Evolutionary conservation across 2,888 invertebrate species (phyloP).

Genomic region (Drosophila emarginata): DNA sequence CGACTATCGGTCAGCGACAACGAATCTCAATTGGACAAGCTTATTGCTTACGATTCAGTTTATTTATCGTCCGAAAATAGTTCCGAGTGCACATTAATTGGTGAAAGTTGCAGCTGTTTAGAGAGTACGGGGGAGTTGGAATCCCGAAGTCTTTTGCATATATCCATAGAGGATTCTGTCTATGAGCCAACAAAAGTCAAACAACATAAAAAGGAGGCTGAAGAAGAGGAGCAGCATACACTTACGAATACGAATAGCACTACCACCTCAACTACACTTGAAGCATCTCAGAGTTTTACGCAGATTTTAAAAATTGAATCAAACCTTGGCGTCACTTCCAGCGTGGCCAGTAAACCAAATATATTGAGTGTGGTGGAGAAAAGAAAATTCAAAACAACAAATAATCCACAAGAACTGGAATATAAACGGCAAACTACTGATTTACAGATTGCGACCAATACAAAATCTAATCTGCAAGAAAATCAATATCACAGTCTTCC

Average conservation of each 20-base stretch:
- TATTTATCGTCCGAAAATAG: constrained; percentile 82
- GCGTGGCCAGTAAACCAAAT: constrained; percentile 84
- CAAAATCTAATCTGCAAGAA: constrained; percentile 83
- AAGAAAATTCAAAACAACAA: constrained; percentile 75
- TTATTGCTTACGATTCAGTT: constrained; percentile 82
- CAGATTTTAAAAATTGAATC: constrained; percentile 76
- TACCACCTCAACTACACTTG: constrained; percentile 39
- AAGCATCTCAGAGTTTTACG: constrained; percentile 64
- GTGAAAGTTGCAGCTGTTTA: constrained; percentile 59
- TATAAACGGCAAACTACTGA: constrained; percentile 69
- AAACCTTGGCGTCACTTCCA: constrained; percentile 57
- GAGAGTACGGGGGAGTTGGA: constrained; percentile 56
- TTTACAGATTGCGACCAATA: constrained; percentile 38
- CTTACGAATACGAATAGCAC: constrained; percentile 28
- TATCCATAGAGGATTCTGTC: constrained; percentile 80
- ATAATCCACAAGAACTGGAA: constrained; percentile 42
- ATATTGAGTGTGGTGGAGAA: constrained; percentile 83
- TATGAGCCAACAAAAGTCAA: constrained; percentile 73
- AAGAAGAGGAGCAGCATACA: constrained; percentile 15
- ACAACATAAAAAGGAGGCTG: constrained; percentile 50
- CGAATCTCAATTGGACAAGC: constrained; percentile 63
- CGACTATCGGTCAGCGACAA: constrained; percentile 45
- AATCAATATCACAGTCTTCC: constrained; percentile 89
- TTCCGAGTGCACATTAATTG: constrained; percentile 79
- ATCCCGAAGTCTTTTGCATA: constrained; percentile 74